Evolutionary conservation across 2,888 invertebrate species (phyloP).

Genomic region (Poecilus cupreus): DNA sequence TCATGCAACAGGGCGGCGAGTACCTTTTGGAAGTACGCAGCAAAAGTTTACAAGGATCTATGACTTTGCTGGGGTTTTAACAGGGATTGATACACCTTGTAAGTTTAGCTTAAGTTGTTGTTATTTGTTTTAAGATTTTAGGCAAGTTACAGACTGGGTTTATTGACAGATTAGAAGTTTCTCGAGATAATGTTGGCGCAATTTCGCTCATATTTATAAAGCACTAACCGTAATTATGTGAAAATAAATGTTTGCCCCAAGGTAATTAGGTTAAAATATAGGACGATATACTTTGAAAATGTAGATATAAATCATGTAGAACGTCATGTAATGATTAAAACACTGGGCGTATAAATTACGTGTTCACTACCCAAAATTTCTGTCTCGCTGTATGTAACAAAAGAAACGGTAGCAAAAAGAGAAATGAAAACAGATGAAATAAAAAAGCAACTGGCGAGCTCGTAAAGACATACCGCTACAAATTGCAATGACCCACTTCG

Average conservation of each 20-base stretch:
- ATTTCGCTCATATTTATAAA: no score
- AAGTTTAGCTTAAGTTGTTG: neutral
- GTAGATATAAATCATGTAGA: no score
- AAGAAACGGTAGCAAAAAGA: constrained; percentile 10
- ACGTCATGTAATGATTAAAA: no score
- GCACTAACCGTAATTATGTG: no score
- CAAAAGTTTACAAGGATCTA: constrained; percentile 7
- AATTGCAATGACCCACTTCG: constrained; percentile 27
- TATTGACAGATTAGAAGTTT: constrained; percentile 18
- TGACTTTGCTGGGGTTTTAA: constrained; percentile 16
- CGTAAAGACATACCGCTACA: constrained; percentile 30
- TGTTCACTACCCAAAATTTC: constrained; percentile 4
- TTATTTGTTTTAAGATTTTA: neutral
- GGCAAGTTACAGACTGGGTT: neutral
- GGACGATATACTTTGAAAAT: no score
- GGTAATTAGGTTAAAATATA: no score
- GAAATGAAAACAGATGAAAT: constrained; percentile 13
- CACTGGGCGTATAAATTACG: no score
- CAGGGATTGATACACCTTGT: constrained; percentile 33
- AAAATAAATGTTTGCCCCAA: no score
- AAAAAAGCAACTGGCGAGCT: neutral
- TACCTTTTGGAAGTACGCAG: constrained; percentile 65
- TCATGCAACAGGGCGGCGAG: constrained; percentile 64
- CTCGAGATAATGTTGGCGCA: neutral
- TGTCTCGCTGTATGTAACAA: neutral